Base-by-base conservation (phyloP, 1,140 invertebrate genomes). In the Anastatus disparis region DNA sequence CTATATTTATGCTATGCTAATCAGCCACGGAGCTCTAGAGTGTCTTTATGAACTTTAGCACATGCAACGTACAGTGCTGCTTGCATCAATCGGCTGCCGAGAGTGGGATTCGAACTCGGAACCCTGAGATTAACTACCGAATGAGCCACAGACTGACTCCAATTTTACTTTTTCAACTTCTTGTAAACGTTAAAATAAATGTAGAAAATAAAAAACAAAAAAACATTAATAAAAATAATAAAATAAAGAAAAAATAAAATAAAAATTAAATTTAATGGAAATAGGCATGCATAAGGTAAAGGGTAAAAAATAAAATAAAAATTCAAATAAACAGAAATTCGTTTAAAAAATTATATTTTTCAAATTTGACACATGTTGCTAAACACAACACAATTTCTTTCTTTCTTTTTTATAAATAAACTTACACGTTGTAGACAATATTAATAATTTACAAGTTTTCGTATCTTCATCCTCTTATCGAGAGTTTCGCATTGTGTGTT, bases 321-420 rank as follows among this genome's bases (percentile, higher is more conserved):
- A 75, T 66, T 27, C 70, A 75, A 78, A 71, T 67, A 65, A 74
- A 48, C 52, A 72, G 53, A 66, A 53, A 46, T 84, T 84, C 78
- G 72, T 82, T 84, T 79, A 84, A 85, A 85, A 85, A 84, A 84
- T 84, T 85, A 85, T 85, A 84, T 85, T 84, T 84, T 82, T 83
- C 79, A 81, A 84, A 84, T 84, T 82, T 85, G 83, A 82, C 84
- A 84, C 81, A 82, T 81, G 70, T 71, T 81, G 82, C 71, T 79
- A 80, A 83, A 84, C 81, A 84, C 82, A 85, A 85, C 82, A 85
- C 84, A 83, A 84, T 84, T 85, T 56, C 35, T 50, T 46, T 35
- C 24, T 31, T 31, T 35, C 40, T 61, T 46, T 65, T 71, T 71
- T 84, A 85, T 84, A 85, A 85, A 85, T 85, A 84, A 85, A 85